Percentiles rank a stretch among this genome's conserved stretches.
Evolutionary conservation across 2,797 vertebrate species (phyloP).

Genomic region (Prionace glauca): DNA sequence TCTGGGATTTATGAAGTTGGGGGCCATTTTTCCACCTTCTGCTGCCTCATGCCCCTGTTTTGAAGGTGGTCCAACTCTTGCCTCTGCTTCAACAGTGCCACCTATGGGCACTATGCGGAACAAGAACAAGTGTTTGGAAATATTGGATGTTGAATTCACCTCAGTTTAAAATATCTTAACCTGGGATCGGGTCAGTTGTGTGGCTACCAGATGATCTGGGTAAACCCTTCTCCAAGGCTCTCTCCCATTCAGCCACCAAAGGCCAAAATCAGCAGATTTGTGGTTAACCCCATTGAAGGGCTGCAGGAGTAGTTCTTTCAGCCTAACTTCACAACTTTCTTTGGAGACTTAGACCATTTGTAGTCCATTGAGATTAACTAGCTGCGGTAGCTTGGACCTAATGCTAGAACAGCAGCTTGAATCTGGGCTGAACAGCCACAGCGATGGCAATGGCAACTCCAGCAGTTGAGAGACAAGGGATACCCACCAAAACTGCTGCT

Average conservation of each 20-base stretch:
- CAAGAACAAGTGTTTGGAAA: neutral
- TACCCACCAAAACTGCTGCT: neutral
- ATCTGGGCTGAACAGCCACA: no score
- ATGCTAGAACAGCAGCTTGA: neutral
- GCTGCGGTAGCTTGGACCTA: no score
- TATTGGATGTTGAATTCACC: neutral
- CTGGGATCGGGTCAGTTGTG: neutral
- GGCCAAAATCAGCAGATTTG: neutral
- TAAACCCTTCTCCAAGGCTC: neutral
- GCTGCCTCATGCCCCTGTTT: neutral
- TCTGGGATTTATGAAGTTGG: neutral
- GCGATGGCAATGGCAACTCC: no score
- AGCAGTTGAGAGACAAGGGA: neutral
- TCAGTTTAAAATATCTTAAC: neutral
- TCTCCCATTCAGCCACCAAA: neutral
- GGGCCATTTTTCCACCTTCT: neutral
- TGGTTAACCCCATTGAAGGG: neutral
- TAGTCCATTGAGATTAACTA: neutral
- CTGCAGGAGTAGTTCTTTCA: neutral
- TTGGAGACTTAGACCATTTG: neutral
- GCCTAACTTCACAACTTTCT: neutral
- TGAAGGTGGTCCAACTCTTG: neutral
- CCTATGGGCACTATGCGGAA: neutral
- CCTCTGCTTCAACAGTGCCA: slow-evolving; percentile 6
- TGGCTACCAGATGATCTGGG: neutral